phyloP scores from a whole-genome alignment of 2,113 vertebrate genomes.

The Peucedramus taeniatus region DNA sequence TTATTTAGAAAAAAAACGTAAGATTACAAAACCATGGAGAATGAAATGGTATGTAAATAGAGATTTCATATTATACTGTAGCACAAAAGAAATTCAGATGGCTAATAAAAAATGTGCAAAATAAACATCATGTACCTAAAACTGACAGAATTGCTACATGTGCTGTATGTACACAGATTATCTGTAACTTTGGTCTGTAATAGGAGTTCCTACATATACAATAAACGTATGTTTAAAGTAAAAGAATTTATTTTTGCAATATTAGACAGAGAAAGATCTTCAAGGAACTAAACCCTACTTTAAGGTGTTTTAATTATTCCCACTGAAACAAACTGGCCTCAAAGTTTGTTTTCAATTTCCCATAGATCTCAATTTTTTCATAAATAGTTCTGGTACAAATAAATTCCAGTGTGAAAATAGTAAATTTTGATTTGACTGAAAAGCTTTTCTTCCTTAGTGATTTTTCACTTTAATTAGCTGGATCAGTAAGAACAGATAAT shows the following conservation, averaged over 20 bases:
- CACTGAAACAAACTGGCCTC: neutral
- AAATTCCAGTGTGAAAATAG: neutral
- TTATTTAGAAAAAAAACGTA: neutral
- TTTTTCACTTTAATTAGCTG: neutral
- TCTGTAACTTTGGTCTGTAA: neutral
- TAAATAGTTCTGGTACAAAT: neutral
- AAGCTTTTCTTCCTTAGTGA: neutral
- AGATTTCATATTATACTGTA: neutral
- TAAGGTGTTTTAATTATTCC: neutral
- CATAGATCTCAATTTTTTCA: neutral
- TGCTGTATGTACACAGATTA: neutral
- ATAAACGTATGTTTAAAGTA: neutral
- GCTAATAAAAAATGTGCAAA: neutral
- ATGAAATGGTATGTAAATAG: neutral
- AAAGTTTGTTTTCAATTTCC: neutral
- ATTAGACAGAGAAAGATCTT: neutral
- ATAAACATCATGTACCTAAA: neutral
- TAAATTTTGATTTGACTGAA: neutral
- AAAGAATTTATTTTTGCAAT: neutral
- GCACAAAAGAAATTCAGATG: neutral
- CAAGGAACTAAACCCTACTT: neutral
- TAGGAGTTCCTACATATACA: neutral
- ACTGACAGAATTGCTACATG: neutral
- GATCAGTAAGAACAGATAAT: neutral
- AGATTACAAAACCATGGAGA: neutral